A percentile compares a stretch with the other conserved stretches of the same genome.
Conservation (phyloP, 2,113 vertebrate species). For the Agelaius phoeniceus region DNA sequence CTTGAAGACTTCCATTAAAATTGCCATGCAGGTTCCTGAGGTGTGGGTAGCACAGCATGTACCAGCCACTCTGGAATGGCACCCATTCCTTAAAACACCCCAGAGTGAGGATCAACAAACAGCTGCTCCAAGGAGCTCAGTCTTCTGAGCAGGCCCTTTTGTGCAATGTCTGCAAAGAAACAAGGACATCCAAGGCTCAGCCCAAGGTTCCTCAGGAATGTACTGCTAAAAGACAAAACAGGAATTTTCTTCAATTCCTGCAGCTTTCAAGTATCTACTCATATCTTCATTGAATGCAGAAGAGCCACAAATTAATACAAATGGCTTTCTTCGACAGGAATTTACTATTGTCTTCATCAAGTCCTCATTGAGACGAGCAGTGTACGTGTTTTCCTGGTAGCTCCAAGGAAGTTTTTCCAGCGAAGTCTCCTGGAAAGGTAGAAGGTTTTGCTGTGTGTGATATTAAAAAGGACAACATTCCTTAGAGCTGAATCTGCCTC, state of each 20-base stretch:
- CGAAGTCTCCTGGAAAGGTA: slow-evolving; percentile 69
- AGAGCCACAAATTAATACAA: slow-evolving; percentile 77
- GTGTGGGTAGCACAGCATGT: background rate
- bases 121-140: background rate
- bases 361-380: slow-evolving; percentile 62
- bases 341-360: slow-evolving; percentile 57
- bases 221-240: slow-evolving; percentile 75
- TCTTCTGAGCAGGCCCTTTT: background rate
- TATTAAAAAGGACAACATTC: background rate
- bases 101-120: background rate
- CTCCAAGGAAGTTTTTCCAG: slow-evolving; percentile 75
- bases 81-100: background rate
- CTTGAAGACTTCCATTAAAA: background rate
- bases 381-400: slow-evolving; percentile 70
- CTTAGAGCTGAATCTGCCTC: background rate
- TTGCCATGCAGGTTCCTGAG: background rate
- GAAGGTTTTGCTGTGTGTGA: background rate
- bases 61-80: background rate
- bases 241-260: slow-evolving; percentile 65
- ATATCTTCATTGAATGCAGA: slow-evolving; percentile 73
- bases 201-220: background rate
- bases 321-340: slow-evolving; percentile 72
- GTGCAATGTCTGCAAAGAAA: background rate
- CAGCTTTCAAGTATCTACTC: slow-evolving; percentile 52
- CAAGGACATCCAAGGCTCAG: background rate